Evolutionary conservation across 2,113 vertebrate species (phyloP).

Genomic region (Amazona vittata): DNA sequence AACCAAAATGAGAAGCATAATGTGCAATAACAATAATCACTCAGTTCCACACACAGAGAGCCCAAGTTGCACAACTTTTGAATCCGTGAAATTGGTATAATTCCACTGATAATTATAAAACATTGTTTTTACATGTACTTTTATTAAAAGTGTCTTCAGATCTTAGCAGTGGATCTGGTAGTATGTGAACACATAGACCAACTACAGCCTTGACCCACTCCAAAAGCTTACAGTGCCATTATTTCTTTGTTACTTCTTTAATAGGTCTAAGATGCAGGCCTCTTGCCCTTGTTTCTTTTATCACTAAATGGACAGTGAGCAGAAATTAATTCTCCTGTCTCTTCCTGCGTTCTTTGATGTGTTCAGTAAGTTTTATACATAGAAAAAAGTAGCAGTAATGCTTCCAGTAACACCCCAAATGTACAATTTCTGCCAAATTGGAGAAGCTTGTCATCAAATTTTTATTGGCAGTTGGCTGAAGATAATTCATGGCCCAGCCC

Average conservation of each 20-base stretch:
- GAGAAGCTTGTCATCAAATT: neutral
- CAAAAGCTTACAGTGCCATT: neutral
- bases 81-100: neutral
- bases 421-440: neutral
- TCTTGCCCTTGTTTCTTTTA: neutral
- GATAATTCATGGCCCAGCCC: neutral
- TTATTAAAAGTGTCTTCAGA: neutral
- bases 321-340: neutral
- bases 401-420: neutral
- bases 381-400: neutral
- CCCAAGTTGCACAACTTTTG: neutral
- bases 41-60: neutral
- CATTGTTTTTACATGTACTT: neutral
- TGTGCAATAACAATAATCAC: neutral
- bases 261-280: neutral
- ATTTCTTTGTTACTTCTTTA: neutral
- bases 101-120: neutral
- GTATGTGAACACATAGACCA: rapidly evolving
- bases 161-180: neutral
- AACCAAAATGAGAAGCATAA: neutral
- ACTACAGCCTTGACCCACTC: neutral
- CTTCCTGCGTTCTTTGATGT: neutral
- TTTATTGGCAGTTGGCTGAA: neutral
- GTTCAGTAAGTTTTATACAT: neutral
- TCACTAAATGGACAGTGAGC: neutral